Evolutionary conservation across 2,113 vertebrate species (phyloP).

Genomic region (Dasyprocta punctata): DNA sequence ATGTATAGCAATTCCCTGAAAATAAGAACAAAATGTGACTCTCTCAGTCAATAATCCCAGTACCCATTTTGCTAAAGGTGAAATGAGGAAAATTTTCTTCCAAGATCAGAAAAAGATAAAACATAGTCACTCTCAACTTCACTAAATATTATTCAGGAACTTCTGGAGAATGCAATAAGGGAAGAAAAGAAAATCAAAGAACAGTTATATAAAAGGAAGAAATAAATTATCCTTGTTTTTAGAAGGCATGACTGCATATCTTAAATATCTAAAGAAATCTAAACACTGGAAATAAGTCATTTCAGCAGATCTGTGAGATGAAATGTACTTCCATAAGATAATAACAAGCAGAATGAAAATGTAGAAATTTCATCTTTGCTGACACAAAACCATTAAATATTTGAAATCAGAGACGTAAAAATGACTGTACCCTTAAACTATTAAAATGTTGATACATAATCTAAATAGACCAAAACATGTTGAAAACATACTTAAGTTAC

Average conservation of each 20-base stretch:
- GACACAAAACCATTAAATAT: background rate
- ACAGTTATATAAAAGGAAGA: background rate
- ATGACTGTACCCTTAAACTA: background rate
- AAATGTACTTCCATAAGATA: no score
- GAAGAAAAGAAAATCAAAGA: background rate
- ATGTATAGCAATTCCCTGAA: background rate
- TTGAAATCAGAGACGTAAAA: background rate
- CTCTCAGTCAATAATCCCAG: background rate
- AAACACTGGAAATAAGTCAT: background rate
- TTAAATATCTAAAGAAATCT: background rate
- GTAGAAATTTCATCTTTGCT: no score
- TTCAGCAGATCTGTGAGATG: background rate
- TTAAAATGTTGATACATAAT: background rate
- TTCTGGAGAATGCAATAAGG: background rate
- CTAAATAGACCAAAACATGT: background rate
- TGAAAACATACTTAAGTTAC: background rate
- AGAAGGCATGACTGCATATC: background rate
- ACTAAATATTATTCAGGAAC: background rate
- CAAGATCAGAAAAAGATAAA: background rate
- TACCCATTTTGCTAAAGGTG: background rate
- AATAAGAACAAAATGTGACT: background rate
- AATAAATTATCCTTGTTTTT: background rate
- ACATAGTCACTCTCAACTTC: background rate
- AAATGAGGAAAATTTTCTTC: background rate
- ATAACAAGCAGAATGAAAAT: no score